Evolutionary conservation across 2,797 vertebrate genomes (phyloP), one percentile per base, ranked within the genome.

Genomic region (Champsocephalus esox): DNA sequence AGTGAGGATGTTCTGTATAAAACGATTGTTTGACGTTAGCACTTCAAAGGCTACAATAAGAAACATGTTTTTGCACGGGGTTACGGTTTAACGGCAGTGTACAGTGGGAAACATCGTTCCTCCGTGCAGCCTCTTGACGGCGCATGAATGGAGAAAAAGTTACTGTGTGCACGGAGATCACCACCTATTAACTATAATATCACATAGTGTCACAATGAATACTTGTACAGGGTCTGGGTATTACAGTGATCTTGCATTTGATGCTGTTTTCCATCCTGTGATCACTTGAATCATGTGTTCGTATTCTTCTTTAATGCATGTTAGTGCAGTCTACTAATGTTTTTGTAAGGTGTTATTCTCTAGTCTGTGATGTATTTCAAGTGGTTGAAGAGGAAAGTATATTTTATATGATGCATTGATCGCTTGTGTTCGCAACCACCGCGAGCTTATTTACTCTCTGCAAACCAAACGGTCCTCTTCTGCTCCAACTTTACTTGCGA

Each of bases 141-240:
- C 64, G 66, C 63, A 9, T 12, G 51, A 28, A 75, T 56, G 38
- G 48, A 62, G 41, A 46, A 85, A 90, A 92, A 90, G 88, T 89
- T 89, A 21, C 3, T 5, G 44, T 34, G 46, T 62, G 55, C 73
- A 12, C 66, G 21, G 32, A 68, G 9, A 50, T 55, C 44, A 9
- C 5, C 50, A 17, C 2, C 7, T 32, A 28, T 71, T 63, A 66
- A 41, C 48, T 16, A 0, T 43, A 14, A 50, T 56, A 64, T 0
- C 12, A 12, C 51, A 8, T 1, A 32, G 0, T 28, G 19, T 4
- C 13, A 19, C 19, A 9, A 0, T 1, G 3, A 11, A 12, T 1
- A 5, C 43, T 16, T 21, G 0, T 11, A 13, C 21, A 32, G 4
- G 16, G 12, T 14, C 3, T 41, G 17, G n/a, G 49, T 56, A 43